Percentiles rank a stretch among this genome's conserved stretches.
These are phyloP conservation scores for Pseudomugil tenellus DNA, from an alignment of 2,797 vertebrate species.

Conservation along the genomic window DNA sequence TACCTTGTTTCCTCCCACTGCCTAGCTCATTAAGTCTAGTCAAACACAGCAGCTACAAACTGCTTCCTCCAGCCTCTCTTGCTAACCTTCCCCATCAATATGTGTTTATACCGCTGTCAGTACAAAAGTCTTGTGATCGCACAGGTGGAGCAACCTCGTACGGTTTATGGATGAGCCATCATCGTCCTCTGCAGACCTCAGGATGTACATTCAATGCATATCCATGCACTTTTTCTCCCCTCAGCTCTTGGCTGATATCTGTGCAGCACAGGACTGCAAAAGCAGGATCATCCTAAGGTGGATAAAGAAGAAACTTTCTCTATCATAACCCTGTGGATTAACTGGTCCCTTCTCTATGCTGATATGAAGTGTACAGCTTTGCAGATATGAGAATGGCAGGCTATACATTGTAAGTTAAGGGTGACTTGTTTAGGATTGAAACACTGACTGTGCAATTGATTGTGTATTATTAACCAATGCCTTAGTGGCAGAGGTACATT, in stretches of 20 bases:
- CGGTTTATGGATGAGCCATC: slow-evolving; percentile 39
- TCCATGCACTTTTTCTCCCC: slow-evolving; percentile 51
- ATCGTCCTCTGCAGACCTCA: slow-evolving; percentile 43
- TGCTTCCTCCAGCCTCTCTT: slow-evolving; percentile 51
- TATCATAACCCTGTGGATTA: slow-evolving; percentile 70
- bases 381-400: slow-evolving; percentile 47
- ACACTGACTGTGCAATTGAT: slow-evolving; percentile 33
- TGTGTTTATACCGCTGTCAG: slow-evolving; percentile 67
- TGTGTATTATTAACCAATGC: slow-evolving; percentile 28
- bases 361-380: slow-evolving; percentile 61
- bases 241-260: slow-evolving; percentile 57
- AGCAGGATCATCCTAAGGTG: slow-evolving; percentile 67
- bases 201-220: slow-evolving; percentile 48
- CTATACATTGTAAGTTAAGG: slow-evolving; percentile 46
- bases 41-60: slow-evolving; percentile 50
- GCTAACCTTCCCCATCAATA: slow-evolving; percentile 70
- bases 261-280: slow-evolving; percentile 53
- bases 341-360: slow-evolving; percentile 60
- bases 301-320: slow-evolving; percentile 67
- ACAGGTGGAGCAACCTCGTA: slow-evolving; percentile 40
- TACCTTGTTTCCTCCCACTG: slow-evolving; percentile 28
- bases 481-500: slow-evolving; percentile 9
- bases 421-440: slow-evolving; percentile 56
- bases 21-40: slow-evolving; percentile 51
- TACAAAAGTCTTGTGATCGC: slow-evolving; percentile 43